Evolutionary conservation across 2,797 vertebrate genomes (phyloP), one percentile per base, ranked within the genome.

Genomic region (Rhabdomys pumilio): DNA sequence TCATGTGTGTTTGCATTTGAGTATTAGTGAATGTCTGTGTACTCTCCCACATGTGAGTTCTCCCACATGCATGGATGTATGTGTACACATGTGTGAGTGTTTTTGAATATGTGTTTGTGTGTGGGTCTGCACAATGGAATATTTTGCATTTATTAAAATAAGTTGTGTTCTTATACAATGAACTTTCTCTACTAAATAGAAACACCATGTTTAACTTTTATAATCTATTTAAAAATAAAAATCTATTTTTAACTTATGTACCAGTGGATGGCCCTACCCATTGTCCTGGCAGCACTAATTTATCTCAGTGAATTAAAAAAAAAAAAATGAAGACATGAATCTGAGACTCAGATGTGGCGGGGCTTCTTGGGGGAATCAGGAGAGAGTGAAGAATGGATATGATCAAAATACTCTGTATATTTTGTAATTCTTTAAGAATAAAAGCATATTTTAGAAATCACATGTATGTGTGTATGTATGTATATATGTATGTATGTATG

Each of bases 141-240:
- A 65, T 26, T n/a, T n/a, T 26, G 20, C 31, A 24, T 12, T n/a
- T 91, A 4, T n/a, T 94, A 85, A 47, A 34, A 47, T 92, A 22
- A 50, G 47, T 31, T 82, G 50, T 73, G 15, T 61, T 55, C 29
- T 96, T 89, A 38, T 19, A 53, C 15, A 13, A 67, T 34, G 13
- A 38, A 67, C 91, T 81, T 77, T 47, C n/a, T 15, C 57, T 55
- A 29, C 26, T 93, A 69, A 76, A 41, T 24, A 41, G 92, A 83
- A 38, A 41, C 38, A 79, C 31, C 81, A 12, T 31, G 63, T 44
- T 59, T 31, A 82, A 53, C 8, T 88, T 84, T 65, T 89, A 63
- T 72, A 83, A 38, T 5, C 6, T 81, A 72, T 91, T 75, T 44
- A 89, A 95, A 67, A 92, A 85, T 89, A 24, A n/a, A 65, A 59